Evolutionary conservation across 53 echinoderm and acorn worm genomes (phyloP).

Genomic region (Henricia sp.): DNA sequence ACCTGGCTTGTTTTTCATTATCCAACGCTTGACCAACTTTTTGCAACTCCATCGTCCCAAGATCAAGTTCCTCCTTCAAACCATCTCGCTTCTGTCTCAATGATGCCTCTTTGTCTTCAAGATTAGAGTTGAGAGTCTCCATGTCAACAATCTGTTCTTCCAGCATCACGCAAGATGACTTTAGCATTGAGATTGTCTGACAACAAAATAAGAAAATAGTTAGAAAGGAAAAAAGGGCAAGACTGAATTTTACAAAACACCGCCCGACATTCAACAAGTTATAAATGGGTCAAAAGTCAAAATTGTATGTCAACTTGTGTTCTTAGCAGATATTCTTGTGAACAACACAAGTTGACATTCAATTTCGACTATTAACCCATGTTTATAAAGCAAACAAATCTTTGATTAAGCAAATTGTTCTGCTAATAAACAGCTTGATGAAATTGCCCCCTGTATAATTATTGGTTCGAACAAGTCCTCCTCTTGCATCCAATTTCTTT

Average conservation of each 20-base stretch:
- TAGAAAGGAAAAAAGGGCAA: background rate
- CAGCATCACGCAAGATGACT: slow-evolving; percentile 91
- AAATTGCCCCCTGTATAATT: too few species aligned
- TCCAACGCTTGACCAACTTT: slow-evolving; percentile 54
- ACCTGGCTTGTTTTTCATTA: slow-evolving; percentile 77
- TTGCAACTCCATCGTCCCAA: slow-evolving; percentile 59
- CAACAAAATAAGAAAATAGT: background rate
- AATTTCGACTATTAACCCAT: too few species aligned
- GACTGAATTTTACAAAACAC: background rate
- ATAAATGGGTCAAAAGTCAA: too few species aligned
- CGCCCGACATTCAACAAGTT: background rate
- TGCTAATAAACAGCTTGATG: too few species aligned
- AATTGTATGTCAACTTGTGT: too few species aligned
- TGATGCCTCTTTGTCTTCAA: slow-evolving; percentile 67
- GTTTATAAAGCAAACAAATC: too few species aligned
- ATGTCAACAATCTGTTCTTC: slow-evolving; percentile 94
- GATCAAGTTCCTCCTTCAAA: slow-evolving; percentile 49
- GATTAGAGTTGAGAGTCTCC: slow-evolving; percentile 76
- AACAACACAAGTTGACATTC: too few species aligned
- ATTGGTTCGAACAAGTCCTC: too few species aligned
- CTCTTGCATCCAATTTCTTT: too few species aligned
- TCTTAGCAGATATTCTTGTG: too few species aligned
- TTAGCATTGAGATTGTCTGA: slow-evolving; percentile 90
- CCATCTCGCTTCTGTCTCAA: slow-evolving; percentile 48
- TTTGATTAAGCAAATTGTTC: too few species aligned